Conservation (phyloP, 2,888 invertebrate species). For the Endotricha flammealis region DNA sequence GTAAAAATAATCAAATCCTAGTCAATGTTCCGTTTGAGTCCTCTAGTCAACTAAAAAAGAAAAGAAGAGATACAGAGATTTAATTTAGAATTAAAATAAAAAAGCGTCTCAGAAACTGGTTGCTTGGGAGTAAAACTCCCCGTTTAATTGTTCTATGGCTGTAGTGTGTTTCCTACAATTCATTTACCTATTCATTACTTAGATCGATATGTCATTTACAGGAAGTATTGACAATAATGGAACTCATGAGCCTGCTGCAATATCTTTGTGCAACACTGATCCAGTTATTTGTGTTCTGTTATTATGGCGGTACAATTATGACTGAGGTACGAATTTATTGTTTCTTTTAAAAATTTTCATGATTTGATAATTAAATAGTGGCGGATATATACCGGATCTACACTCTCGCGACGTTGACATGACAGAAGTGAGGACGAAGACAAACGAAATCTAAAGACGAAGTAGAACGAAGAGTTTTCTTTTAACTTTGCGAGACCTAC, state of each 20-base stretch:
- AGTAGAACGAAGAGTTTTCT: too few species aligned
- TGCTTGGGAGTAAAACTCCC: too few species aligned
- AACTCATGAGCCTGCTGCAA: conserved; percentile 45
- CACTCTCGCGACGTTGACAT: too few species aligned
- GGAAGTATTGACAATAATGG: conserved; percentile 43
- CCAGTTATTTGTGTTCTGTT: conserved; percentile 56
- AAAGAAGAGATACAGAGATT: too few species aligned
- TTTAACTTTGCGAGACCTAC: too few species aligned
- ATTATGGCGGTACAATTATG: conserved; percentile 47
- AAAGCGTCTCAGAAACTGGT: too few species aligned
- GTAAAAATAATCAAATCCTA: too few species aligned
- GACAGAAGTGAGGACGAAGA: not conserved
- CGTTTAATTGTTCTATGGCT: too few species aligned
- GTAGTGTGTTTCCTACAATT: not conserved
- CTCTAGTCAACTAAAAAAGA: too few species aligned
- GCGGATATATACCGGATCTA: not conserved
- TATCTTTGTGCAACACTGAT: conserved; percentile 49
- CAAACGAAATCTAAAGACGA: not conserved
- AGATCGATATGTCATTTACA: conserved; percentile 22
- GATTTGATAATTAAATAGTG: conserved; percentile 2
- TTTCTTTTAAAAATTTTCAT: not conserved
- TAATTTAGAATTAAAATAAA: too few species aligned
- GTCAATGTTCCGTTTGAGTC: too few species aligned
- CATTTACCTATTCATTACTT: not conserved
- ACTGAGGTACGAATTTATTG: conserved; percentile 34